Conservation (phyloP, 2,797 vertebrate genomes). For the Acipenser transmontanus region DNA sequence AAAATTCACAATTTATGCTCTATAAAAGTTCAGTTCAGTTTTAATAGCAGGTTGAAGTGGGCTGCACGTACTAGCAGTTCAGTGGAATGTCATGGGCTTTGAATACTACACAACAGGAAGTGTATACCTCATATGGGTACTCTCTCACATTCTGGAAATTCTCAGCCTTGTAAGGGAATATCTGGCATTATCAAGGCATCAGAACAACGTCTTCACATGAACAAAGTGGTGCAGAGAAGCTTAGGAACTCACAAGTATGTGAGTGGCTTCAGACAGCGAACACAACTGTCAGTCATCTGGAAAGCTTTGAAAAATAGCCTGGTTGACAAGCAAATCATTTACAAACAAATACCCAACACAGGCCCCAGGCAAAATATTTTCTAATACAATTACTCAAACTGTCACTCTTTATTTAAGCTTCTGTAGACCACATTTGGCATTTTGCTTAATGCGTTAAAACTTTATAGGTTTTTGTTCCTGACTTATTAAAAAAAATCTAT, state of each 20-base stretch:
- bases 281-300: conserved; percentile 51
- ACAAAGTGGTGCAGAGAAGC: conserved; percentile 57
- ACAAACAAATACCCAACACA: conserved; percentile 39
- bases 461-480: no score
- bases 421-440: not conserved
- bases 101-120: conserved; percentile 51
- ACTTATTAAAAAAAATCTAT: no score
- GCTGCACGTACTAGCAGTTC: conserved; percentile 11
- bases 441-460: not conserved
- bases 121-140: conserved; percentile 62
- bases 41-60: not conserved
- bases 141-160: conserved; percentile 48
- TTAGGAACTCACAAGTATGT: conserved; percentile 57
- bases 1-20: not conserved
- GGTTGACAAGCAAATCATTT: conserved; percentile 61
- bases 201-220: conserved; percentile 60
- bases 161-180: conserved; percentile 64
- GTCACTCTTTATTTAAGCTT: conserved; percentile 5
- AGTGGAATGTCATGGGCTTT: conserved; percentile 27
- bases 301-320: conserved; percentile 34
- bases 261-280: conserved; percentile 44
- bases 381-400: conserved; percentile 20
- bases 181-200: conserved; percentile 66
- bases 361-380: conserved; percentile 30
- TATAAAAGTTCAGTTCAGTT: not conserved